Evolutionary conservation across 2,888 invertebrate species (phyloP).

Genomic region (Pachliopta kotzebuea): DNA sequence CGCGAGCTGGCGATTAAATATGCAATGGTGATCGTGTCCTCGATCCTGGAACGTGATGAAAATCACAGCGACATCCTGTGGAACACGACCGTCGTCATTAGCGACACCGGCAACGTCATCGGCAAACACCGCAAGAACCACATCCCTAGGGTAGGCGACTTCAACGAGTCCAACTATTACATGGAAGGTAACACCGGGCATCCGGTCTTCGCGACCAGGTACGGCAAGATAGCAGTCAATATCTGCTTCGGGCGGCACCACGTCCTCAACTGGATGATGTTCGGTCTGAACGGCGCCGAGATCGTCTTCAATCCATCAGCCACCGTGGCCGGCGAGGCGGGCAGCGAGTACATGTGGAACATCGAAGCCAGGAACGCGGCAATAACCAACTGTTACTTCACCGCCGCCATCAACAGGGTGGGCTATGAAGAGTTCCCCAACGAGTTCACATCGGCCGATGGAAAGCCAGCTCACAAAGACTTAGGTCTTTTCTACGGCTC

Average conservation of each 20-base stretch:
- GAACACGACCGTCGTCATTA: slow-evolving; percentile 98
- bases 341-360: slow-evolving; percentile 95
- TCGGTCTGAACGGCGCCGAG: slow-evolving; percentile 98
- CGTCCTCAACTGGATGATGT: slow-evolving; percentile 99
- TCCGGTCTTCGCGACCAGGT: slow-evolving; percentile 93
- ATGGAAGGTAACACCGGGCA: slow-evolving; percentile 98
- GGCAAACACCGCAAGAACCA: slow-evolving; percentile 99
- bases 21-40: slow-evolving; percentile 97
- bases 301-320: slow-evolving; percentile 99
- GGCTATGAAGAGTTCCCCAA: slow-evolving; percentile 92
- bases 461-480: slow-evolving; percentile 91
- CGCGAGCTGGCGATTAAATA: slow-evolving; percentile 89
- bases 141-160: slow-evolving; percentile 98
- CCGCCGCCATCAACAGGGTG: slow-evolving; percentile 96
- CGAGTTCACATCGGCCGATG: slow-evolving; percentile 78
- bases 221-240: slow-evolving; percentile 95
- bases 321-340: slow-evolving; percentile 86
- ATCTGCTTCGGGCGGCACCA: slow-evolving; percentile 99
- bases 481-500: slow-evolving; percentile 97
- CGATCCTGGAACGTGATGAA: slow-evolving; percentile 96
- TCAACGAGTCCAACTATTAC: slow-evolving; percentile 99
- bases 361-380: slow-evolving; percentile 98
- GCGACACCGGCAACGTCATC: slow-evolving; percentile 91
- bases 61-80: slow-evolving; percentile 92
- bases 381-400: slow-evolving; percentile 97